Conservation (phyloP, 2,797 vertebrate genomes). For the Aeoliscus strigatus region DNA sequence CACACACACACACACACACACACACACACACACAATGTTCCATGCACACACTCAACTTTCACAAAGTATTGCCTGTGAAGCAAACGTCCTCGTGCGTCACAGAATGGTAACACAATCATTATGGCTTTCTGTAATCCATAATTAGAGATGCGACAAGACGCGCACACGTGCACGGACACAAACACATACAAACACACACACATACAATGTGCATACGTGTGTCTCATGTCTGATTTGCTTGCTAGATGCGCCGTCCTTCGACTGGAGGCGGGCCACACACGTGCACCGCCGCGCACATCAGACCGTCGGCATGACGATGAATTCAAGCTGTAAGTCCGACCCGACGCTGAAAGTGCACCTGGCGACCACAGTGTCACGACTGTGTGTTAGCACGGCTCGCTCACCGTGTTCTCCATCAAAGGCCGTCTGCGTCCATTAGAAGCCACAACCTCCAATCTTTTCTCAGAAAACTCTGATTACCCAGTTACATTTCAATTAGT, state of each 20-base stretch:
- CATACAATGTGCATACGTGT: conserved; percentile 29
- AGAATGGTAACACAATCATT: conserved; percentile 57
- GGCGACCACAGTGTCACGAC: conserved; percentile 35
- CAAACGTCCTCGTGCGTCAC: conserved; percentile 49
- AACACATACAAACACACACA: conserved; percentile 24
- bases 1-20: conserved; percentile 3
- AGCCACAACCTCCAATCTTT: conserved; percentile 13
- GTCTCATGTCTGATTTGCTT: conserved; percentile 30
- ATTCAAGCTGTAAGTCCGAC: conserved; percentile 2
- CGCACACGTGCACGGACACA: conserved; percentile 30
- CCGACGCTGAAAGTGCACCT: conserved; percentile 17
- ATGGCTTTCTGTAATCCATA: conserved; percentile 61
- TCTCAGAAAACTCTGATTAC: conserved; percentile 1
- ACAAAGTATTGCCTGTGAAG: conserved; percentile 48
- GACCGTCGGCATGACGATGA: conserved; percentile 11
- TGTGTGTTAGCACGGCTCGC: conserved; percentile 7
- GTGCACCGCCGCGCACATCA: conserved; percentile 48
- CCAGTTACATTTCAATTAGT: background rate
- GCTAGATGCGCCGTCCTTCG: conserved; percentile 46
- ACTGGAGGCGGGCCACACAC: conserved; percentile 41
- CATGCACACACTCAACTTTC: conserved; percentile 19
- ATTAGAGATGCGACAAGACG: conserved; percentile 54
- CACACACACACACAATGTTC: conserved; percentile 8
- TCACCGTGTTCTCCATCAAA: conserved; percentile 3
- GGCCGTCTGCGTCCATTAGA: background rate